Evolutionary conservation across 2,797 vertebrate genomes (phyloP).

Genomic region (Glossophaga mutica): DNA sequence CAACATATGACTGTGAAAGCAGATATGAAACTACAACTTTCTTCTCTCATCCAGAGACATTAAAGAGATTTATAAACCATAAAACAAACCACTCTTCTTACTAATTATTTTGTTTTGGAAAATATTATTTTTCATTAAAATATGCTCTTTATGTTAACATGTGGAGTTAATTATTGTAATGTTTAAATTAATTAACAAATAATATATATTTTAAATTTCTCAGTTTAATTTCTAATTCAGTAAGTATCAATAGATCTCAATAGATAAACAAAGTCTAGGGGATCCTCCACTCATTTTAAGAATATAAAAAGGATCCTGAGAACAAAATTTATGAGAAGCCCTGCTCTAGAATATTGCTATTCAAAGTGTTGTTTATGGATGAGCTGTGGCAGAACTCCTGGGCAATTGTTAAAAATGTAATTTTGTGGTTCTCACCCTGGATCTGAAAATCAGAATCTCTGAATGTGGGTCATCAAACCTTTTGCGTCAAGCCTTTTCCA

Average conservation of each 20-base stretch:
- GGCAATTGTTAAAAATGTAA: neutral
- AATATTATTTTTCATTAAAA: constrained; percentile 27
- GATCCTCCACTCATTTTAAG: neutral
- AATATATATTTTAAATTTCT: neutral
- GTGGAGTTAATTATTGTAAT: neutral
- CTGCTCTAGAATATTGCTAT: neutral
- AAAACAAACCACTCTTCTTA: neutral
- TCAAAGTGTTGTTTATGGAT: neutral
- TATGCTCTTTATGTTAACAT: neutral
- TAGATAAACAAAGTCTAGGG: neutral
- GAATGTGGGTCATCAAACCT: neutral
- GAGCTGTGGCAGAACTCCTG: neutral
- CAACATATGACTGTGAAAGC: neutral
- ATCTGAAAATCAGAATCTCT: neutral
- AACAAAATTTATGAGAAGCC: neutral
- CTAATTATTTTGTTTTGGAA: neutral
- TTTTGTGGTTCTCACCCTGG: neutral
- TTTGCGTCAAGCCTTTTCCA: neutral
- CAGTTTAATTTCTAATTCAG: neutral
- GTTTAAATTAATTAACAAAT: neutral
- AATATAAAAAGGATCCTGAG: neutral
- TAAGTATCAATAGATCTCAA: neutral
- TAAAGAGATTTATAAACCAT: neutral
- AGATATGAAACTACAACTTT: neutral
- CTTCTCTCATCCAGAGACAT: neutral